A percentile compares a stretch with the other conserved stretches of the same genome.
Evolutionary conservation across 2,113 vertebrate genomes (phyloP).

Genomic region (Tympanuchus pallidicinctus): DNA sequence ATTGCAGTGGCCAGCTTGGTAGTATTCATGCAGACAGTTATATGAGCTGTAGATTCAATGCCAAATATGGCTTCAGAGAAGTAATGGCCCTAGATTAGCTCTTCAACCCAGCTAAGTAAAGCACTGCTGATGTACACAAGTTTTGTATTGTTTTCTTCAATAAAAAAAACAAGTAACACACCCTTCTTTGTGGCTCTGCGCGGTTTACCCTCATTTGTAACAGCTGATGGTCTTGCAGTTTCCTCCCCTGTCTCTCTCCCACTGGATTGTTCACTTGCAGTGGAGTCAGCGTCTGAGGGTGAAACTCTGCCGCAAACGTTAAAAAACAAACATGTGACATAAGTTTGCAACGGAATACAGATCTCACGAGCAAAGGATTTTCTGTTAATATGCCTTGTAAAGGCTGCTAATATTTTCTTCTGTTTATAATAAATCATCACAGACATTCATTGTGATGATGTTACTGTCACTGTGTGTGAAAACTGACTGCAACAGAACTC

Average conservation of each 20-base stretch:
- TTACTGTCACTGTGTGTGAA: background rate
- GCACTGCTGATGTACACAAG: background rate
- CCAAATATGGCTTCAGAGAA: background rate
- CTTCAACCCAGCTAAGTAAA: background rate
- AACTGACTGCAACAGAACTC: background rate
- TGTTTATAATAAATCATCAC: background rate
- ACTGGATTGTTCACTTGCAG: conserved; percentile 89
- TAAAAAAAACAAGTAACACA: conserved; percentile 54
- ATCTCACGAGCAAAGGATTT: background rate
- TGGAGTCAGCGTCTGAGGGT: conserved; percentile 91
- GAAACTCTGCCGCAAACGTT: conserved; percentile 82
- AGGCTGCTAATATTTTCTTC: background rate
- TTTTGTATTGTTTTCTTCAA: background rate
- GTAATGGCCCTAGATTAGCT: background rate
- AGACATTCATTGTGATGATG: background rate
- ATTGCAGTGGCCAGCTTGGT: background rate
- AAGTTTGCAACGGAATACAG: background rate
- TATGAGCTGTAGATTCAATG: background rate
- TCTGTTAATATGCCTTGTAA: background rate
- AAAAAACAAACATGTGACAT: background rate
- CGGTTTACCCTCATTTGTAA: conserved; percentile 80
- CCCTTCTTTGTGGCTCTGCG: conserved; percentile 83
- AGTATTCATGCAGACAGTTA: background rate
- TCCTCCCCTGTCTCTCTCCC: conserved; percentile 88
- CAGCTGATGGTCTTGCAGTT: conserved; percentile 75